Conservation (phyloP, 2,113 vertebrate genomes). For the Labeo rohita region DNA sequence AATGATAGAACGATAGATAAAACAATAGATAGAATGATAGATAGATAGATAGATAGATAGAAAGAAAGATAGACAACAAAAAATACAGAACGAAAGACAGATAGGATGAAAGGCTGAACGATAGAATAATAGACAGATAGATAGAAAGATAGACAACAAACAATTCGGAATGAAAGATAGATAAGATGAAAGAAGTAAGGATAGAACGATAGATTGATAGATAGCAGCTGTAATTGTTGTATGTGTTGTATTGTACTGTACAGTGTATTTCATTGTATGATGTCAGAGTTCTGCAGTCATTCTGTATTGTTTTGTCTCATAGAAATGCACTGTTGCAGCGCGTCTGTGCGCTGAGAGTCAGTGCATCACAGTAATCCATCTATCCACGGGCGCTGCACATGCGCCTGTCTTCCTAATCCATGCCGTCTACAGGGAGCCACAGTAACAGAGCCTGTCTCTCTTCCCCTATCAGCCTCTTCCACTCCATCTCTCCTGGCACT, state of each 20-base stretch:
- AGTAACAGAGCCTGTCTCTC: slow-evolving; percentile 35
- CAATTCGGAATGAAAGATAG: not conserved
- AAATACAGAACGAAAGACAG: not conserved
- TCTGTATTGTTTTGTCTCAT: not conserved
- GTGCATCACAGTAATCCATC: slow-evolving; percentile 39
- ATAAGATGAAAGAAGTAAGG: not conserved
- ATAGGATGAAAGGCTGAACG: not conserved
- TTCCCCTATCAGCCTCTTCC: slow-evolving; percentile 40
- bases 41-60: not conserved
- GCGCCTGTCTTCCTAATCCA: slow-evolving; percentile 37
- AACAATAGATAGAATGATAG: no score
- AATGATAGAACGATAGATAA: no score
- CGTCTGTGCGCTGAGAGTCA: not conserved
- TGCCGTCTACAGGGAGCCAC: slow-evolving; percentile 19
- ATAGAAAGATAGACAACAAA: not conserved
- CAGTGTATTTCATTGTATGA: not conserved
- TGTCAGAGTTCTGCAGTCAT: not conserved
- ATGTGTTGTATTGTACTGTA: not conserved
- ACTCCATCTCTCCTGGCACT: slow-evolving; percentile 45
- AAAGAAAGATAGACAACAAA: no score
- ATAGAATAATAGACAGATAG: not conserved
- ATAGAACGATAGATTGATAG: not conserved
- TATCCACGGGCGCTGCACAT: not conserved
- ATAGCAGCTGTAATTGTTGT: not conserved
- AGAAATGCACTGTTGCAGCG: not conserved